These are phyloP conservation scores for Tarsius wallacei DNA, from an alignment of 2,797 vertebrate genomes.

Conservation along the genomic window DNA sequence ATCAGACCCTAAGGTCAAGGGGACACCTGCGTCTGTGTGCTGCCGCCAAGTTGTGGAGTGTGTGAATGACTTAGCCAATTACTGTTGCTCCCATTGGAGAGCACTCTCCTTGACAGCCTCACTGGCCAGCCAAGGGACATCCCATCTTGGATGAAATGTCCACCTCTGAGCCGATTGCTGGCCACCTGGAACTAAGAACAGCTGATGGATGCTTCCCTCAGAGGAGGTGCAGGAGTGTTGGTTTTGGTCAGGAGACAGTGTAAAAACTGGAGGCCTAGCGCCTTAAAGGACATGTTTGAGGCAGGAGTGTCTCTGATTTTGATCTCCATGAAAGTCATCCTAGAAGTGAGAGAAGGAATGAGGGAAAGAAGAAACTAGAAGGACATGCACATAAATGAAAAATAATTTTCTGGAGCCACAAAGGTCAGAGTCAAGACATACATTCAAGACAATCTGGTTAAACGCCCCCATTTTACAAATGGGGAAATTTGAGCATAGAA, in stretches of 20 bases:
- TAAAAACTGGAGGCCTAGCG: neutral
- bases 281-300: accelerated
- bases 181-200: neutral
- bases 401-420: constrained; percentile 32
- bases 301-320: neutral
- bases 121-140: neutral
- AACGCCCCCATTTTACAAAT: neutral
- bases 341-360: neutral
- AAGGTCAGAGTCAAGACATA: neutral
- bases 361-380: constrained; percentile 34
- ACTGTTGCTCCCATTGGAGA: neutral
- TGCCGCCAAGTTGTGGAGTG: neutral
- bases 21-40: neutral
- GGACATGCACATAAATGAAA: neutral
- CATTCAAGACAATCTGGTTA: neutral
- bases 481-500: neutral
- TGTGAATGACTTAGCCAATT: neutral
- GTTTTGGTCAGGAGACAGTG: neutral
- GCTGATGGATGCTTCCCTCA: neutral
- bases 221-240: neutral
- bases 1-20: neutral
- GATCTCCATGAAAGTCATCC: neutral
- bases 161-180: neutral
- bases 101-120: neutral
- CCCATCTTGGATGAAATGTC: neutral